Percentiles rank a stretch among this genome's conserved stretches.
phyloP scores from a whole-genome alignment of 2,113 vertebrate species.

The Chloropsis hardwickii region DNA sequence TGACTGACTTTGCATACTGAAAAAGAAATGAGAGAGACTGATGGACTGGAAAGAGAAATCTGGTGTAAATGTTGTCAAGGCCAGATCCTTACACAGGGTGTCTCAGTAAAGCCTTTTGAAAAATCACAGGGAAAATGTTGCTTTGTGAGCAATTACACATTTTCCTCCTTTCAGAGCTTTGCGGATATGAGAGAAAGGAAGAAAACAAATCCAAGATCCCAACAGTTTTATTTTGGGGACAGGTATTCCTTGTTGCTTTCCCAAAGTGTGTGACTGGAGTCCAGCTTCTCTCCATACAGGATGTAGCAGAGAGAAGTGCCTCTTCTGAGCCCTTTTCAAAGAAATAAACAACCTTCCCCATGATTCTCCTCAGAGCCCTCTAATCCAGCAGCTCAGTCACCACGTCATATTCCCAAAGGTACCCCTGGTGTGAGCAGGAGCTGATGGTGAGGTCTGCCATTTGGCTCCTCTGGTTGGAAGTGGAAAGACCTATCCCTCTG shows the following conservation, averaged over 20 bases:
- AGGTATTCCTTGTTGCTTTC: neutral
- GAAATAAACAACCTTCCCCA: neutral
- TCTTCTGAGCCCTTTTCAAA: neutral
- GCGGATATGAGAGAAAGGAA: neutral
- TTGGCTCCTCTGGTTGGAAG: neutral
- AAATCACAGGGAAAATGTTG: neutral
- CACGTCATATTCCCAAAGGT: neutral
- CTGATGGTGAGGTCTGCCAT: neutral
- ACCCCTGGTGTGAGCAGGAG: neutral
- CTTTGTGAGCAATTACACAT: neutral
- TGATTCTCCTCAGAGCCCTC: neutral
- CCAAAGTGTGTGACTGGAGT: neutral
- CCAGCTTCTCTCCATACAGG: neutral
- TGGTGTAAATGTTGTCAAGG: neutral
- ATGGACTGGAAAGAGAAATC: slow-evolving; percentile 19
- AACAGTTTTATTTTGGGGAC: neutral
- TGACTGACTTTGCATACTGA: slow-evolving; percentile 58
- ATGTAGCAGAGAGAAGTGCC: neutral
- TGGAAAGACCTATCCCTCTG: neutral
- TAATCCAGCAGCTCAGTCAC: neutral
- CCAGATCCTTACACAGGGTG: neutral
- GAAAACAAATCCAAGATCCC: neutral
- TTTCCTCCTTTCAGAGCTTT: neutral
- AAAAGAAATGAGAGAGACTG: slow-evolving; percentile 26
- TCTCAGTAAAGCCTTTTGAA: neutral